These are phyloP conservation scores for Aegotheles bennettii DNA, from an alignment of 2,113 vertebrate genomes.

Conservation along the genomic window DNA sequence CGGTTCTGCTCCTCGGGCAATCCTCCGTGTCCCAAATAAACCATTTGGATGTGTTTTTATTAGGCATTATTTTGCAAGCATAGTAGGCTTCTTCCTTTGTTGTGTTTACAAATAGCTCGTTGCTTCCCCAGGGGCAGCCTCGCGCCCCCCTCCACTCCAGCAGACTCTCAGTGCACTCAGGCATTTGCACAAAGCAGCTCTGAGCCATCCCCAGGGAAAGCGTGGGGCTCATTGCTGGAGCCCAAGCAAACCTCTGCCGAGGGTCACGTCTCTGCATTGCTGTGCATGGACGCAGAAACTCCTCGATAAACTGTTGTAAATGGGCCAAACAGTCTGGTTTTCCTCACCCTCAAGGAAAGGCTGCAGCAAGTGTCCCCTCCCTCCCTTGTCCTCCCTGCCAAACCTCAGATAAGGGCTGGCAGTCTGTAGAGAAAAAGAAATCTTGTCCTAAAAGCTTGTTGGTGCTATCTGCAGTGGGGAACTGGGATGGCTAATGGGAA, in stretches of 20 bases:
- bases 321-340: background rate
- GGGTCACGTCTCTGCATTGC: background rate
- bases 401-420: background rate
- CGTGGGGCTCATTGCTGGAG: background rate
- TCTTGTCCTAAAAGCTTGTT: background rate
- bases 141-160: background rate
- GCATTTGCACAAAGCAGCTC: background rate
- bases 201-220: background rate
- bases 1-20: background rate
- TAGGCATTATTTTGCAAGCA: background rate
- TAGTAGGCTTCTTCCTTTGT: background rate
- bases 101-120: background rate
- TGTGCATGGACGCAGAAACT: background rate
- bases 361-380: background rate
- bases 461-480: background rate
- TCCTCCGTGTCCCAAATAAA: background rate
- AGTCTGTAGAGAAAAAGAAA: background rate
- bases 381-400: background rate
- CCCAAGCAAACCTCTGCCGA: background rate
- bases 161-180: background rate
- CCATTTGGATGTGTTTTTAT: constrained; percentile 11
- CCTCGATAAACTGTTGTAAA: background rate
- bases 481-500: background rate
- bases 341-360: background rate
- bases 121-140: background rate